Conservation (phyloP, 2,113 vertebrate species). For the Gallinago media region DNA sequence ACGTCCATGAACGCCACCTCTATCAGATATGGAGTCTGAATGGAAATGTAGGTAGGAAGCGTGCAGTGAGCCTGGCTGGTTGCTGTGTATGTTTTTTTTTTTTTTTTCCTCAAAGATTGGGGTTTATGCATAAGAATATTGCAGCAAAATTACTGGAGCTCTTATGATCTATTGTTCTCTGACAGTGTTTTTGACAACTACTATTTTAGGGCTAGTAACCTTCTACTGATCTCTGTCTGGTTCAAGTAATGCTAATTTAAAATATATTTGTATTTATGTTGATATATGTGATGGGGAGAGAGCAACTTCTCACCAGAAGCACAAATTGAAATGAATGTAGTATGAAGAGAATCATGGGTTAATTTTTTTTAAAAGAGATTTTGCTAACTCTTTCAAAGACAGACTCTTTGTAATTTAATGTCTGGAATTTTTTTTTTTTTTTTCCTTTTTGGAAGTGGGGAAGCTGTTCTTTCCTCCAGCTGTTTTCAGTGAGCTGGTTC, state of each 20-base stretch:
- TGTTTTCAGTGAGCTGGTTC: conserved; percentile 64
- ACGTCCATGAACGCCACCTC: not conserved
- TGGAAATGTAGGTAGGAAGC: not conserved
- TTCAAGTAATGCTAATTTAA: not conserved
- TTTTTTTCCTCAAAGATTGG: not conserved
- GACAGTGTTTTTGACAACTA: not conserved
- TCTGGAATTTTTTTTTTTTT: not conserved
- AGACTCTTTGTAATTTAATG: not conserved
- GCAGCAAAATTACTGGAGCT: not conserved
- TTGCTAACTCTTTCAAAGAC: not conserved
- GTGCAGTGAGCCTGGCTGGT: not conserved
- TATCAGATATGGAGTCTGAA: not conserved
- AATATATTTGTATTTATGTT: not conserved
- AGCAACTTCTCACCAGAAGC: not conserved
- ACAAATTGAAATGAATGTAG: not conserved
- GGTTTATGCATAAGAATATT: not conserved
- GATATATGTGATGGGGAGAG: not conserved
- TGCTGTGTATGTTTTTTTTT: not conserved
- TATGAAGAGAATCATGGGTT: not conserved
- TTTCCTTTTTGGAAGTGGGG: not conserved
- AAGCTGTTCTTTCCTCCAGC: conserved; percentile 50
- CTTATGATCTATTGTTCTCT: not conserved
- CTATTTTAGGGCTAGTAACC: not conserved
- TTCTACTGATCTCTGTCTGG: not conserved
- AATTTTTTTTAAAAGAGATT: not conserved